phyloP scores from a whole-genome alignment of 2,113 vertebrate genomes.

The Zosterops lateralis region DNA sequence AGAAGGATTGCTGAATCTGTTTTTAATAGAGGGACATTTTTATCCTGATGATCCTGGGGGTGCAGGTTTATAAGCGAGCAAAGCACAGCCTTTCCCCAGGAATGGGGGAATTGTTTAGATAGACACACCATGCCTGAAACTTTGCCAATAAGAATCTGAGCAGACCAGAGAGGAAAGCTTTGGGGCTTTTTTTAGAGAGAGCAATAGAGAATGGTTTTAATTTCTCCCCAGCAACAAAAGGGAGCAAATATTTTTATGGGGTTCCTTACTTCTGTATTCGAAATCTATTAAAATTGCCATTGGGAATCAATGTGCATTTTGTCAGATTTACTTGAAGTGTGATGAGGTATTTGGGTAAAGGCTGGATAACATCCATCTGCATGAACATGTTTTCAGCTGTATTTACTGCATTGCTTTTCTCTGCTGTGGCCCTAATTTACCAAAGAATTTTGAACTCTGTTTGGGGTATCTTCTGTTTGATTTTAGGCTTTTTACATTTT shows the following conservation, averaged over 20 bases:
- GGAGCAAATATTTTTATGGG: not conserved
- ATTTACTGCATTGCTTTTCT: not conserved
- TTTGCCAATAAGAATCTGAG: not conserved
- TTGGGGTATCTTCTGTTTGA: not conserved
- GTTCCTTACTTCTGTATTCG: not conserved
- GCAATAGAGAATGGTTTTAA: not conserved
- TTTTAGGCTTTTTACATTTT: not conserved
- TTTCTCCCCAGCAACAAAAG: not conserved
- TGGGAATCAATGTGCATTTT: not conserved
- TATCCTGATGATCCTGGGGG: not conserved
- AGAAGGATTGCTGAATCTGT: not conserved
- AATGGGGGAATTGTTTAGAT: not conserved
- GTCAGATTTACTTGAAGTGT: not conserved
- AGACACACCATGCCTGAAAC: not conserved
- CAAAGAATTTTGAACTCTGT: fast-evolving
- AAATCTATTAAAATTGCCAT: not conserved
- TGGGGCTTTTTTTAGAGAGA: not conserved
- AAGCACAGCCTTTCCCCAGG: not conserved
- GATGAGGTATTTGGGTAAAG: not conserved
- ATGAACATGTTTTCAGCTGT: not conserved
- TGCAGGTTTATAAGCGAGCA: not conserved
- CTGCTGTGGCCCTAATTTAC: not conserved
- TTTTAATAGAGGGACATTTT: conserved; percentile 5
- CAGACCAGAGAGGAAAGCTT: not conserved
- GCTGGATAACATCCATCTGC: not conserved